phyloP scores from a whole-genome alignment of 1,140 invertebrate genomes.

The Conus ventricosus region DNA sequence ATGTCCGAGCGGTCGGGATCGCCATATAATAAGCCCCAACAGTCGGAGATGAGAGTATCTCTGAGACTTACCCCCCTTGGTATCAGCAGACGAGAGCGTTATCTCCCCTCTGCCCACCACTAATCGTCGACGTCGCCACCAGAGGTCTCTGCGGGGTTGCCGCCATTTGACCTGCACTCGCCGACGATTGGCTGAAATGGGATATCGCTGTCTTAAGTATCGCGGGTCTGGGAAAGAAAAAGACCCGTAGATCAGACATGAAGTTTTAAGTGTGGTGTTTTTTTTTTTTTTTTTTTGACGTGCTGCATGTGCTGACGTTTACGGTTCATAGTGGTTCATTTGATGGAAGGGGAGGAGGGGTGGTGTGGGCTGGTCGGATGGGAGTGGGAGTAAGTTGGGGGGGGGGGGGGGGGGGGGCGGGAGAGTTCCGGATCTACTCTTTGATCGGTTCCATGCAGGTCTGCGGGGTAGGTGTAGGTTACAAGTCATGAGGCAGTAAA shows the following conservation, averaged over 20 bases:
- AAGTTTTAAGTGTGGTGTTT: not conserved
- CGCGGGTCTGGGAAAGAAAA: not conserved
- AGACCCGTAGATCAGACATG: not conserved
- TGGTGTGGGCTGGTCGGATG: not conserved
- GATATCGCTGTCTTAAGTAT: not conserved
- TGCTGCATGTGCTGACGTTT: too few species aligned
- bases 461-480: too few species aligned
- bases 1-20: not conserved
- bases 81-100: not conserved
- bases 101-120: not conserved
- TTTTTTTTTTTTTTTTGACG: too few species aligned
- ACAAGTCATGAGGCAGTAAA: too few species aligned
- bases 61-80: not conserved
- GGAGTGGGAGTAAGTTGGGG: not conserved
- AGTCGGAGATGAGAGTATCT: not conserved
- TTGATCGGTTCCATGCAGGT: too few species aligned
- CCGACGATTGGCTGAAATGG: not conserved
- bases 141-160: slow-evolving; percentile 9
- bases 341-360: not conserved
- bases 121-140: not conserved
- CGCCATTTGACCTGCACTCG: not conserved
- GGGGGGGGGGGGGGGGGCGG: not conserved
- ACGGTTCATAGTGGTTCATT: too few species aligned
- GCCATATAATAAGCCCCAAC: not conserved
- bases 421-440: too few species aligned